These are phyloP conservation scores for Micoletzkya japonica DNA, from an alignment of 2,888 invertebrate genomes.

Conservation along the genomic window DNA sequence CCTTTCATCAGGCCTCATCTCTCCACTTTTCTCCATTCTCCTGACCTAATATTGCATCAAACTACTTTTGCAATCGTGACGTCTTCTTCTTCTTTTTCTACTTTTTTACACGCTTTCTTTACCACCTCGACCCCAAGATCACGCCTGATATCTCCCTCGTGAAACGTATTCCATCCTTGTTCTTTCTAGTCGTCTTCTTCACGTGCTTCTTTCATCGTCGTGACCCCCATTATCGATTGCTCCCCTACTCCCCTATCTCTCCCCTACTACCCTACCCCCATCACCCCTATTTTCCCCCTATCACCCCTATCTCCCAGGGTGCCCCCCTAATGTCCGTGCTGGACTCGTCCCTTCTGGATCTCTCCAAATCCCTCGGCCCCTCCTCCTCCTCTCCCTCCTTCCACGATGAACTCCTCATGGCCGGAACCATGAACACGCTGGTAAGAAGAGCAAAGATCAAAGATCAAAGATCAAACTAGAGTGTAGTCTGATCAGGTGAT, in stretches of 20 bases:
- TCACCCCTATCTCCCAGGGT: neutral
- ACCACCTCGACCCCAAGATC: no score
- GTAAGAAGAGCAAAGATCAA: neutral
- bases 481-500: neutral
- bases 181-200: no score
- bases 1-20: no score
- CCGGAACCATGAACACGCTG: neutral
- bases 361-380: neutral
- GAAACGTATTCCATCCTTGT: no score
- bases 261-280: neutral
- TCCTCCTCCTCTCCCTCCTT: conserved; percentile 2
- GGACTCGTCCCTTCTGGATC: conserved; percentile 20
- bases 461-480: neutral
- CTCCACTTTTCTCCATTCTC: no score
- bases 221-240: no score
- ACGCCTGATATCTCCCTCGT: no score
- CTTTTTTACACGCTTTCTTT: no score
- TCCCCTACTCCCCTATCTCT: neutral
- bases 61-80: no score
- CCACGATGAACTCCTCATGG: conserved; percentile 22
- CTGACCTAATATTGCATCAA: no score
- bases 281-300: neutral
- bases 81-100: no score
- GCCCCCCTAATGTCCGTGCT: conserved; percentile 8
- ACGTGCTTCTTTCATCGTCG: no score